A percentile compares a stretch with the other conserved stretches of the same genome.
These are phyloP conservation scores for Pollenia amentaria DNA, from an alignment of 2,888 invertebrate genomes.

Conservation along the genomic window DNA sequence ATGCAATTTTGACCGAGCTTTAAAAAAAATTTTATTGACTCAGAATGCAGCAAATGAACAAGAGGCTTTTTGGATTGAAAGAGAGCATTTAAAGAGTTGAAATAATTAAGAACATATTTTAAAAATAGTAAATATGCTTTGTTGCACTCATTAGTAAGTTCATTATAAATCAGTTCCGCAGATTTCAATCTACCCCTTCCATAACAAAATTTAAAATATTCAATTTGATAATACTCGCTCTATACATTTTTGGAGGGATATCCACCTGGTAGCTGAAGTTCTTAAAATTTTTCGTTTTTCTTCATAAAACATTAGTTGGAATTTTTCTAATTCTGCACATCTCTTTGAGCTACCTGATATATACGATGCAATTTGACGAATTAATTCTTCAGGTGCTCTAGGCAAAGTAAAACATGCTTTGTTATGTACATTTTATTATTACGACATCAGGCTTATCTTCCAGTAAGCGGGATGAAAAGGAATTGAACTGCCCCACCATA, in stretches of 20 bases:
- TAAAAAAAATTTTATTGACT: conserved; percentile 27
- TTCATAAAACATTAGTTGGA: conserved; percentile 36
- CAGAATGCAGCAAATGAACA: conserved; percentile 12
- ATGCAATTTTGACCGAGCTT: background rate
- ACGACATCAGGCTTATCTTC: conserved; percentile 4
- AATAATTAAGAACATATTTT: conserved; percentile 25
- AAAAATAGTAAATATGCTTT: conserved; percentile 19
- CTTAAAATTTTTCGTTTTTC: conserved; percentile 46
- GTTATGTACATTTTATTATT: conserved; percentile 45
- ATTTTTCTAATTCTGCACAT: conserved; percentile 33
- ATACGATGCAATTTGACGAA: conserved; percentile 28
- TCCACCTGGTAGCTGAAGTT: conserved; percentile 39
- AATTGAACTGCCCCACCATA: conserved; percentile 39
- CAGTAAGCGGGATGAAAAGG: conserved; percentile 5
- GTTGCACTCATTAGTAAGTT: background rate
- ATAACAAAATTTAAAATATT: conserved; percentile 36
- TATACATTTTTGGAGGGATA: conserved; percentile 44
- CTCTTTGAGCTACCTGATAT: conserved; percentile 30
- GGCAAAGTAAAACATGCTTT: conserved; percentile 29
- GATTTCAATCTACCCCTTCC: conserved; percentile 33
- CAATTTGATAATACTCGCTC: conserved; percentile 29
- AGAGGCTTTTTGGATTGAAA: conserved; percentile 19
- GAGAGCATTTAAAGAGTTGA: conserved; percentile 34
- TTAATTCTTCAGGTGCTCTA: conserved; percentile 40
- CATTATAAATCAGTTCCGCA: background rate